A percentile compares a stretch with the other conserved stretches of the same genome.
Conservation (phyloP, 2,797 vertebrate species). For the Botia almorhae region DNA sequence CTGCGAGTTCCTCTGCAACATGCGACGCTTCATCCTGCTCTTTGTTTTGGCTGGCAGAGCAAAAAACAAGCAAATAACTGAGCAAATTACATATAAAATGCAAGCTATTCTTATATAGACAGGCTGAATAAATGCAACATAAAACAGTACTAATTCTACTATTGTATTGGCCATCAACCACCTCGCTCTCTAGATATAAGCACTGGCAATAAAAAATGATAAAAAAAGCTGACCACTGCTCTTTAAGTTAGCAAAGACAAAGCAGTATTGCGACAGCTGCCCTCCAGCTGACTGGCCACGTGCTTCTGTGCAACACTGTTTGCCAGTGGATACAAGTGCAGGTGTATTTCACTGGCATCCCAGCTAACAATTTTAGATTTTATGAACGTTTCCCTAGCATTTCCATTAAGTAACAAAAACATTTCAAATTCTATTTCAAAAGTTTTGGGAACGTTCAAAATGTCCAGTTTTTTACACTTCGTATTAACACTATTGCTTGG, state of each 20-base stretch:
- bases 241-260: background rate
- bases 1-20: background rate
- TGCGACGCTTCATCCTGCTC: background rate
- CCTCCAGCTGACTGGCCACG: background rate
- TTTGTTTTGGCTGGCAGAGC: background rate
- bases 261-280: background rate
- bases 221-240: background rate
- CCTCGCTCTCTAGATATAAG: background rate
- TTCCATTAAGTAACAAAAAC: too few species aligned
- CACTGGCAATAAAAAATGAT: background rate
- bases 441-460: too few species aligned
- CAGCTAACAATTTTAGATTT: too few species aligned
- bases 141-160: background rate
- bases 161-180: background rate
- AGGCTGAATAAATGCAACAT: background rate
- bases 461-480: too few species aligned
- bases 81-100: background rate
- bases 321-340: background rate
- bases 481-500: too few species aligned
- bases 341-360: constrained; percentile 1
- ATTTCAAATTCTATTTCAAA: too few species aligned
- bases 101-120: background rate
- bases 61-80: background rate
- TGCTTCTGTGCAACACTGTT: constrained; percentile 5
- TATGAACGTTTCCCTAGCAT: too few species aligned